Conservation (phyloP, 2,797 vertebrate genomes). For the Distichodus sexfasciatus region DNA sequence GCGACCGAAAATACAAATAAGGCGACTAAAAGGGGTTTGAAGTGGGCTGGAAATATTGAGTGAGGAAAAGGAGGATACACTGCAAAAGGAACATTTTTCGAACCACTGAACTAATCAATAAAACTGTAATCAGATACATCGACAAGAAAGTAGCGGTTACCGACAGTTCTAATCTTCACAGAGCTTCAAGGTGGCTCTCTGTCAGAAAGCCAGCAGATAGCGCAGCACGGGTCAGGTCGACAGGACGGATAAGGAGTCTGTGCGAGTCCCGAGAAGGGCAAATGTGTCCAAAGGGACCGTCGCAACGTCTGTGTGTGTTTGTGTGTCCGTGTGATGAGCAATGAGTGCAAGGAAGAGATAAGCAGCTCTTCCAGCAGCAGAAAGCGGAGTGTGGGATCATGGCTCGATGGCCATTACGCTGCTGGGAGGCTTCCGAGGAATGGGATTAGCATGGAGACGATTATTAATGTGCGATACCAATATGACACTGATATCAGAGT, state of each 20-base stretch:
- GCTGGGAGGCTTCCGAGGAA: constrained; percentile 6
- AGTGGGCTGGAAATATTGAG: no score
- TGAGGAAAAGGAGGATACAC: no score
- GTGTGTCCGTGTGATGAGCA: constrained; percentile 7
- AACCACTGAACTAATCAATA: no score
- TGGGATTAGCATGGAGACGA: constrained; percentile 20
- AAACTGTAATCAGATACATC: no score
- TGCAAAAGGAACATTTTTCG: no score
- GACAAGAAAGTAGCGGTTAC: no score
- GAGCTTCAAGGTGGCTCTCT: background rate
- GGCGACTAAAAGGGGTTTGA: no score
- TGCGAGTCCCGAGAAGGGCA: background rate
- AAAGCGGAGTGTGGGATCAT: background rate
- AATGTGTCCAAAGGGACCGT: background rate
- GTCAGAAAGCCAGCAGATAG: background rate
- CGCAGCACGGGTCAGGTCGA: background rate
- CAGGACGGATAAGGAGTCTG: background rate
- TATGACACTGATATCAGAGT: background rate
- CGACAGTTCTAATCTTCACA: no score
- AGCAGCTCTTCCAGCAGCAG: constrained; percentile 5
- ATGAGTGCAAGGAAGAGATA: constrained; percentile 21
- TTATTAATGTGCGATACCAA: background rate
- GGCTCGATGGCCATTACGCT: background rate
- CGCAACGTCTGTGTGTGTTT: background rate
- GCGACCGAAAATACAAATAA: no score